Evolutionary conservation across 2,113 vertebrate species (phyloP).

Genomic region (Callochromis pleurospilus): DNA sequence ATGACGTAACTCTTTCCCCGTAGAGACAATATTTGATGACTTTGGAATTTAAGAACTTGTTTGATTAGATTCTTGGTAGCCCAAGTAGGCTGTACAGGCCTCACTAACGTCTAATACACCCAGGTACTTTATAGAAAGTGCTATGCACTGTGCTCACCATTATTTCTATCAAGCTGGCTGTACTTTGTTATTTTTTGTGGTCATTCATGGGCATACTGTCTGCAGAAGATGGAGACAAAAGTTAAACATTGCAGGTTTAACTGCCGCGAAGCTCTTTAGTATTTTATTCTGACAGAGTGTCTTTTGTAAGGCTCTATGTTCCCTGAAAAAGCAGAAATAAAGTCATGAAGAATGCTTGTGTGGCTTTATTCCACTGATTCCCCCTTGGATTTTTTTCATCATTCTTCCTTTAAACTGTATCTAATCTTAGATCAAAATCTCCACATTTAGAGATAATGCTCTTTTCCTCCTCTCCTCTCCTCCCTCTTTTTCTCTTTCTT

Average conservation of each 20-base stretch:
- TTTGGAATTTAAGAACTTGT: not conserved
- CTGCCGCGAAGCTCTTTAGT: accelerated
- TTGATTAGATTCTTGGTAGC: not conserved
- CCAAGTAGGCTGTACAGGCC: not conserved
- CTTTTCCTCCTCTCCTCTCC: not conserved
- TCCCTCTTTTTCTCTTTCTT: not conserved
- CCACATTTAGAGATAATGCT: not conserved
- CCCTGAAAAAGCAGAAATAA: not conserved
- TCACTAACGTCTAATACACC: not conserved
- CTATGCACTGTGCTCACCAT: not conserved
- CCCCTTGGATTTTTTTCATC: not conserved
- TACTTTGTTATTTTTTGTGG: not conserved
- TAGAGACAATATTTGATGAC: not conserved
- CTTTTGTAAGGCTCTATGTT: not conserved
- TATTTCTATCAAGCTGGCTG: not conserved
- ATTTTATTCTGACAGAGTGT: not conserved
- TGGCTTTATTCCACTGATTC: not conserved
- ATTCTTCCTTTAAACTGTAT: not conserved
- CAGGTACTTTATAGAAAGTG: not conserved
- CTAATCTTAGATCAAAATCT: not conserved
- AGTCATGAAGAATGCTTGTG: not conserved
- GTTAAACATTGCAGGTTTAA: not conserved
- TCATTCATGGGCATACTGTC: not conserved
- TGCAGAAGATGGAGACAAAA: not conserved
- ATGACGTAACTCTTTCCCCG: accelerated